Evolutionary conservation across 2,888 invertebrate genomes (phyloP).

Genomic region (Aphidoletes aphidimyza): DNA sequence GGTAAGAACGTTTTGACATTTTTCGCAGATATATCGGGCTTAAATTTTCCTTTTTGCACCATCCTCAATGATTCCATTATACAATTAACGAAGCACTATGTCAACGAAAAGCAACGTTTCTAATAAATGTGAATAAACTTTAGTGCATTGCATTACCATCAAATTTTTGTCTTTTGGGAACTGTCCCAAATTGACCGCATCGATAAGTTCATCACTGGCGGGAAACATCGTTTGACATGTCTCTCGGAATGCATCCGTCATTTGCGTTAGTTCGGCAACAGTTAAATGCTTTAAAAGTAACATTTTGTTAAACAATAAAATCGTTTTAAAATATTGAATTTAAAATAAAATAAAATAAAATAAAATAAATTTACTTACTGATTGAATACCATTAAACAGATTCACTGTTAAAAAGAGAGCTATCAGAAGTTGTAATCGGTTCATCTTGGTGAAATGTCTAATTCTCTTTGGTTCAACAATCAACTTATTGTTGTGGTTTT

Average conservation of each 20-base stretch:
- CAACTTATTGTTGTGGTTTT: too few species aligned
- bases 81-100: conserved; percentile 35
- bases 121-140: neutral
- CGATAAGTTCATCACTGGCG: neutral
- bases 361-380: too few species aligned
- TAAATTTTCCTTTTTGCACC: conserved; percentile 66
- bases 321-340: neutral
- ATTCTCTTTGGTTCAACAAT: too few species aligned
- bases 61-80: neutral
- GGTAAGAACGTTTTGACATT: conserved; percentile 66
- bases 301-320: neutral
- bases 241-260: neutral
- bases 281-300: neutral
- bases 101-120: neutral
- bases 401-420: neutral
- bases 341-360: neutral
- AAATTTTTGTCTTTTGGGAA: neutral
- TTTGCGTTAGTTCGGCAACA: neutral
- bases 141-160: neutral
- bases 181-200: neutral
- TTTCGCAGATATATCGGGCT: conserved; percentile 63
- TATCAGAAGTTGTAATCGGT: neutral
- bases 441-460: neutral
- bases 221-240: neutral
- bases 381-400: neutral